These are phyloP conservation scores for Eumaeus atala DNA, from an alignment of 1,140 invertebrate species.

Conservation along the genomic window DNA sequence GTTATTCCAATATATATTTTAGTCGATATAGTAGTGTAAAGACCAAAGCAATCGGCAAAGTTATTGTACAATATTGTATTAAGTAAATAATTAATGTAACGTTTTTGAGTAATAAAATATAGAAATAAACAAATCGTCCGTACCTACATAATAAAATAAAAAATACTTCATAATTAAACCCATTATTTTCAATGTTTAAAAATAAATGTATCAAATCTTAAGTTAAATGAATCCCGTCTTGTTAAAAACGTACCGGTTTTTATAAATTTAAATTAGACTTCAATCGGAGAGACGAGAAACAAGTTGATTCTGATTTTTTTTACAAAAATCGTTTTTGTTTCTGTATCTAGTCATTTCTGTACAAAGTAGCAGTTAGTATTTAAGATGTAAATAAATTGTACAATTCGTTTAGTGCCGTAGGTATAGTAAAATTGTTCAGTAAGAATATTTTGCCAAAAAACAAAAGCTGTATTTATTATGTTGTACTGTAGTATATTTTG, in stretches of 20 bases:
- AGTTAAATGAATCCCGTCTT: slow-evolving; percentile 1
- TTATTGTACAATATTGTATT: slow-evolving; percentile 2
- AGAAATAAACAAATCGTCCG: slow-evolving; percentile 34
- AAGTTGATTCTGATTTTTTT: slow-evolving; percentile 1
- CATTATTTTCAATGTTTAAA: neutral
- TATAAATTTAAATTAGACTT: no score
- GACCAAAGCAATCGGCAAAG: slow-evolving; percentile 2
- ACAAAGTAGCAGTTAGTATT: slow-evolving; percentile 54
- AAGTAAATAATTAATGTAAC: slow-evolving; percentile 24
- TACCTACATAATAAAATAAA: slow-evolving; percentile 33
- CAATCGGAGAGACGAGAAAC: no score
- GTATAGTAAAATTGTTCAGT: slow-evolving; percentile 34
- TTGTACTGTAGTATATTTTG: slow-evolving; percentile 45
- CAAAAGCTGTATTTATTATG: slow-evolving; percentile 37
- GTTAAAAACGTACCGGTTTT: neutral
- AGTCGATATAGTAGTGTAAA: neutral
- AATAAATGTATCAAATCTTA: no score
- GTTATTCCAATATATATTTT: neutral
- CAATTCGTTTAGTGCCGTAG: slow-evolving; percentile 36
- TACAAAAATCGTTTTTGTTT: slow-evolving; percentile 20
- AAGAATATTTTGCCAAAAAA: slow-evolving; percentile 36
- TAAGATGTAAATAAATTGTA: slow-evolving; percentile 51
- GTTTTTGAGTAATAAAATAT: slow-evolving; percentile 28
- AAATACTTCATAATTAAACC: slow-evolving; percentile 1
- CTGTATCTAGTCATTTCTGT: slow-evolving; percentile 64